Percentiles rank a stretch among this genome's conserved stretches.
Evolutionary conservation across 2,113 vertebrate genomes (phyloP).

Genomic region (Corythornis cristatus): DNA sequence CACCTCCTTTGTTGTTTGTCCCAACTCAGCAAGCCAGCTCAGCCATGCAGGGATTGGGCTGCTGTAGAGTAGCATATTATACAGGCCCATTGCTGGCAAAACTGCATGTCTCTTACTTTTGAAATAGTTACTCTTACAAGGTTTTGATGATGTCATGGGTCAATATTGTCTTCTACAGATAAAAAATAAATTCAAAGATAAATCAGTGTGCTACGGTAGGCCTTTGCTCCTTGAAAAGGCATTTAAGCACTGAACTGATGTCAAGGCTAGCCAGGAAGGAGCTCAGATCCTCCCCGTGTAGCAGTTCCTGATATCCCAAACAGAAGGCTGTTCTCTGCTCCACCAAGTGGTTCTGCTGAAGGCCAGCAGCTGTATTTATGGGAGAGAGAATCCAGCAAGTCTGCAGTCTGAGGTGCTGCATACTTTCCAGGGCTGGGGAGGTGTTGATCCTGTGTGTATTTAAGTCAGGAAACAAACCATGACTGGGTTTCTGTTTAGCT

Average conservation of each 20-base stretch:
- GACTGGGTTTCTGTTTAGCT: not conserved
- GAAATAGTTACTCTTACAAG: not conserved
- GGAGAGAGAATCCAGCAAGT: not conserved
- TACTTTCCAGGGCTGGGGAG: not conserved
- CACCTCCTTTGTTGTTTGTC: not conserved
- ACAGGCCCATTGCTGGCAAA: not conserved
- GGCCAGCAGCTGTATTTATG: not conserved
- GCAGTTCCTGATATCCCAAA: rapidly evolving
- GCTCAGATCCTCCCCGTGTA: not conserved
- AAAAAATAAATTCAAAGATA: not conserved
- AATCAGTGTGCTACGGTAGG: not conserved
- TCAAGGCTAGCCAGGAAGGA: not conserved
- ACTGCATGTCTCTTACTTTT: not conserved
- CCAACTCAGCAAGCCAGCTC: not conserved
- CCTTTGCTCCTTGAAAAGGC: not conserved
- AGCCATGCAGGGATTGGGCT: not conserved
- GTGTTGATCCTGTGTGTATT: not conserved
- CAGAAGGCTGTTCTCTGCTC: not conserved
- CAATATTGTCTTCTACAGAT: not conserved
- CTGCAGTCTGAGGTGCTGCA: not conserved
- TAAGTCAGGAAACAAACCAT: not conserved
- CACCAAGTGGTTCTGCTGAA: not conserved
- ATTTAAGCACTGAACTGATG: not conserved
- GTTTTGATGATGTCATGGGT: not conserved
- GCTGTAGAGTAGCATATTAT: not conserved